Conservation (phyloP, 2,888 invertebrate species). For the Eristalis arbustorum region DNA sequence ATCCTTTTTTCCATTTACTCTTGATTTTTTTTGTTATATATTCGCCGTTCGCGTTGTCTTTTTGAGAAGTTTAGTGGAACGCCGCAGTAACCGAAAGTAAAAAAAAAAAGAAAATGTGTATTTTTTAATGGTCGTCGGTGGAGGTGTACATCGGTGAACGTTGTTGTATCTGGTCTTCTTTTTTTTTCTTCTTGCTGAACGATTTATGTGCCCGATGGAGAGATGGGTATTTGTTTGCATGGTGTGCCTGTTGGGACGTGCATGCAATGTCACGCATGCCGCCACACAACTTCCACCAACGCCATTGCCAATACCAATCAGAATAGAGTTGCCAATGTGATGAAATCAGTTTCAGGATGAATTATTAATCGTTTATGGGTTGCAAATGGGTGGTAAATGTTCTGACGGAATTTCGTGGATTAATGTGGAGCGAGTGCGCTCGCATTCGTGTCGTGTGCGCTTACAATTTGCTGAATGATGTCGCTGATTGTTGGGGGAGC, state of each 20-base stretch:
- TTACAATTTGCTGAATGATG: background rate
- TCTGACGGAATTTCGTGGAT: slow-evolving; percentile 15
- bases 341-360: slow-evolving; percentile 11
- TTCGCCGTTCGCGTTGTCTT: slow-evolving; percentile 32
- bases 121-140: slow-evolving; percentile 6
- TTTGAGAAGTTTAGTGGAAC: slow-evolving; percentile 39
- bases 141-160: background rate
- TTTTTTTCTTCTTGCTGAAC: background rate
- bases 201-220: slow-evolving; percentile 2
- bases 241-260: slow-evolving; percentile 54
- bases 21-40: slow-evolving; percentile 46
- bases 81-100: slow-evolving; percentile 4
- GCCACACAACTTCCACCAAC: slow-evolving; percentile 54
- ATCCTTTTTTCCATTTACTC: slow-evolving; percentile 35
- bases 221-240: slow-evolving; percentile 40
- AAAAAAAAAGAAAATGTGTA: background rate
- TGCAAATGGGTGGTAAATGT: slow-evolving; percentile 8
- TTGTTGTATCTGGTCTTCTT: background rate
- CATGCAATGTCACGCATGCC: slow-evolving; percentile 71
- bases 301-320: slow-evolving; percentile 41
- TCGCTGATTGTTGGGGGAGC: background rate
- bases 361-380: slow-evolving; percentile 22
- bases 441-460: background rate
- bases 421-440: background rate
- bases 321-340: slow-evolving; percentile 42